Evolutionary conservation across 2,113 vertebrate species (phyloP).

Genomic region (Lampris incognitus): DNA sequence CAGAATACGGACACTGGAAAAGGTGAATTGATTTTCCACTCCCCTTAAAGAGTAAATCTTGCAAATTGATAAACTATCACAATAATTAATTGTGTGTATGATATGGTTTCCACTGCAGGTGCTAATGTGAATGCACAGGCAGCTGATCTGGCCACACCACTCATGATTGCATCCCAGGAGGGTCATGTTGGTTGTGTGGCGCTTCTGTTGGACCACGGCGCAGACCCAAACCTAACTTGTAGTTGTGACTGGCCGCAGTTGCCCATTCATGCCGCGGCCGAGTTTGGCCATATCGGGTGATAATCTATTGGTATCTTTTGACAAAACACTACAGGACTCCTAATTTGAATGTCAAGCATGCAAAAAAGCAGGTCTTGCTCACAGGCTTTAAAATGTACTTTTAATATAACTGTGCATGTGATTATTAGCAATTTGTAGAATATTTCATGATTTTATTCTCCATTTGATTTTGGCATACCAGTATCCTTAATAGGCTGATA

Average conservation of each 20-base stretch:
- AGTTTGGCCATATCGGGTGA: slow-evolving; percentile 89
- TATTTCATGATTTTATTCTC: not conserved
- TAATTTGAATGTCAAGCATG: too few relatives aligned
- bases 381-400: too few relatives aligned
- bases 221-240: slow-evolving; percentile 89
- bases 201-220: slow-evolving; percentile 84
- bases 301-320: not conserved
- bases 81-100: not conserved
- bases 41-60: too few relatives aligned
- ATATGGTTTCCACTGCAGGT: slow-evolving; percentile 74
- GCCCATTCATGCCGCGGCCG: slow-evolving; percentile 92
- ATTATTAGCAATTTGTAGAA: not conserved
- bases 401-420: too few relatives aligned
- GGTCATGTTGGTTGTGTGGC: slow-evolving; percentile 88
- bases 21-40: too few relatives aligned
- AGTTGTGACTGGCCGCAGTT: slow-evolving; percentile 89
- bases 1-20: too few relatives aligned
- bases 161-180: slow-evolving; percentile 95
- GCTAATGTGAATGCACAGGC: slow-evolving; percentile 89
- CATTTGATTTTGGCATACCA: slow-evolving; percentile 28
- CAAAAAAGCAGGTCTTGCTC: too few relatives aligned
- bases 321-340: not conserved
- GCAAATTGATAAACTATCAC: too few relatives aligned
- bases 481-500: slow-evolving; percentile 82
- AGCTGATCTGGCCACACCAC: slow-evolving; percentile 89